Conservation (phyloP, 2,888 invertebrate species). For the Nemotelus nigrinus region DNA sequence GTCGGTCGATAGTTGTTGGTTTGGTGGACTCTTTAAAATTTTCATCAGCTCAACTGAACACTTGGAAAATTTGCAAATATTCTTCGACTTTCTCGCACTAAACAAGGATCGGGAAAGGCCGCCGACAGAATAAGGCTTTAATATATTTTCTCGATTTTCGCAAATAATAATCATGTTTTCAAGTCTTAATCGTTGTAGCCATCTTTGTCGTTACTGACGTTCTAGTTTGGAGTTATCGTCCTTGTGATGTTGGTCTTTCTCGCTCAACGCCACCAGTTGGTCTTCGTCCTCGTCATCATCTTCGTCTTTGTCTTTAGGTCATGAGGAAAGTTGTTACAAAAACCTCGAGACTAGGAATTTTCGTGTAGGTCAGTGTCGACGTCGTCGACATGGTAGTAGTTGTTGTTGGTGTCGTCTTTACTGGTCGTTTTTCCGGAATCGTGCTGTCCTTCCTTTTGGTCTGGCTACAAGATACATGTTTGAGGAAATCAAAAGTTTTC, state of each 20-base stretch:
- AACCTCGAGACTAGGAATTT: slow-evolving; percentile 27
- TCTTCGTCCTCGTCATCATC: background rate
- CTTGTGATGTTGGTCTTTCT: too few species aligned
- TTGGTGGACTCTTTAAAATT: slow-evolving; percentile 13
- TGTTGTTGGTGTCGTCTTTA: too few species aligned
- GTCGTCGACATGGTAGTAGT: background rate
- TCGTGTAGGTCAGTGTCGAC: slow-evolving; percentile 24
- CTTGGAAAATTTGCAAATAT: background rate
- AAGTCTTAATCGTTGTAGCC: too few species aligned
- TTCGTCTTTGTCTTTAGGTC: slow-evolving; percentile 24
- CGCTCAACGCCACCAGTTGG: too few species aligned
- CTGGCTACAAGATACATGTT: too few species aligned
- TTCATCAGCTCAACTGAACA: background rate
- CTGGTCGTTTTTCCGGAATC: too few species aligned
- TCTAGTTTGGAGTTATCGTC: too few species aligned
- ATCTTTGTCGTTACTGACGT: too few species aligned
- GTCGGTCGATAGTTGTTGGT: background rate
- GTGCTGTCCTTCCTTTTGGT: too few species aligned
- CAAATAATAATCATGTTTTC: slow-evolving; percentile 12
- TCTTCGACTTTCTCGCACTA: background rate
- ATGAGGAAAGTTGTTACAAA: slow-evolving; percentile 28
- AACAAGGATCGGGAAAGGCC: background rate
- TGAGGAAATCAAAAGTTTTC: too few species aligned
- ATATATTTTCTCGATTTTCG: slow-evolving; percentile 31
- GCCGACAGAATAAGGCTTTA: slow-evolving; percentile 11